phyloP scores from a whole-genome alignment of 2,888 invertebrate genomes.

The Diplazon laetatorius region DNA sequence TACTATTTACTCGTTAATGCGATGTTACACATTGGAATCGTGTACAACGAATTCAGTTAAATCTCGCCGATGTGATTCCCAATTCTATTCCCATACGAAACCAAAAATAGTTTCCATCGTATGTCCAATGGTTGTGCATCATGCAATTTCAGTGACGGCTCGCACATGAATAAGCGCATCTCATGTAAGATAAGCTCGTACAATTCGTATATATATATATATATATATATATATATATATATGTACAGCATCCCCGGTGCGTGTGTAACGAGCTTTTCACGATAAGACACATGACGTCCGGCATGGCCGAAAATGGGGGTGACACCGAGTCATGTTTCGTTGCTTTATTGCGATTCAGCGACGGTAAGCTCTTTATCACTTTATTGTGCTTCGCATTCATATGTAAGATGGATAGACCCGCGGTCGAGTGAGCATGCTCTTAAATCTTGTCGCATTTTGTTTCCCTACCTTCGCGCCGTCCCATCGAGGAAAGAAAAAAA shows the following conservation, averaged over 20 bases:
- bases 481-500: constrained; percentile 2
- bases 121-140: constrained; percentile 4
- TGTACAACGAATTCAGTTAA: background rate
- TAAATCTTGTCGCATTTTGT: constrained; percentile 54
- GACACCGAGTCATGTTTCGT: constrained; percentile 38
- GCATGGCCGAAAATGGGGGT: constrained; percentile 17
- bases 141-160: background rate
- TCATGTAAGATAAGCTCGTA: constrained; percentile 32
- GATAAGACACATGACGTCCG: constrained; percentile 33
- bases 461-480: background rate
- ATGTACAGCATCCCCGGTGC: constrained; percentile 14
- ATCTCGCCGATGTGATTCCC: background rate
- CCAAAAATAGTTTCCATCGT: background rate
- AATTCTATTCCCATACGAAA: background rate
- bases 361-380: constrained; percentile 58
- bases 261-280: constrained; percentile 24
- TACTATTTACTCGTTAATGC: background rate
- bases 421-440: constrained; percentile 51
- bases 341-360: constrained; percentile 56
- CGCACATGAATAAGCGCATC: constrained; percentile 37
- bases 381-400: constrained; percentile 60
- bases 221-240: constrained; percentile 2
- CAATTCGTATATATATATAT: background rate
- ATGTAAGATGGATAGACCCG: constrained; percentile 56
- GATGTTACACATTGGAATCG: background rate